Conservation (phyloP, 2,113 vertebrate genomes). For the Paradoxurus hermaphroditus region DNA sequence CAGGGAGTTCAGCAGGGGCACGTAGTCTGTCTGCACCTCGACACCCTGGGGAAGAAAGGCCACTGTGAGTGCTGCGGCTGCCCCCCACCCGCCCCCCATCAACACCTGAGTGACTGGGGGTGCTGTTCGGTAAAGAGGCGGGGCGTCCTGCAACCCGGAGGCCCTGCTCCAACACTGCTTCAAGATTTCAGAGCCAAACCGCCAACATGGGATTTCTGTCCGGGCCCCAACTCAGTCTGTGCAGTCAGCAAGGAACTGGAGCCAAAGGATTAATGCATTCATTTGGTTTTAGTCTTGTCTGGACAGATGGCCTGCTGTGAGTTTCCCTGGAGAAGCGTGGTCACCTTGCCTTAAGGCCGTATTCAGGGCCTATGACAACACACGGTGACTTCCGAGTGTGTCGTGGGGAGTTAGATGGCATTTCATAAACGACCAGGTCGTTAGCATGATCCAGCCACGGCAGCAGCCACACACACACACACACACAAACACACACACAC, state of each 20-base stretch:
- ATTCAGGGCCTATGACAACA: neutral
- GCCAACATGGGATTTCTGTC: conserved; percentile 48
- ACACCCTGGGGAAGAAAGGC: conserved; percentile 85
- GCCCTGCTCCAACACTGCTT: rapidly evolving
- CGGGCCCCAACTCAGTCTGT: neutral
- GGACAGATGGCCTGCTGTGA: conserved; percentile 29
- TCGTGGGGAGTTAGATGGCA: neutral
- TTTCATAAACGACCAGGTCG: neutral
- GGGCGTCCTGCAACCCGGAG: neutral
- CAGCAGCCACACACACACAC: neutral
- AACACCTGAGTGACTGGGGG: rapidly evolving
- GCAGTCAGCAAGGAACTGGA: neutral
- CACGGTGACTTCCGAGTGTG: neutral
- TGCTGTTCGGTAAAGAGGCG: neutral
- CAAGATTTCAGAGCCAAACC: conserved; percentile 13
- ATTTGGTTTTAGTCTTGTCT: conserved; percentile 25
- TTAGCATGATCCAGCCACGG: conserved; percentile 51
- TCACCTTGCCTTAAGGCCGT: conserved; percentile 1
- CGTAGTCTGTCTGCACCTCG: conserved; percentile 95
- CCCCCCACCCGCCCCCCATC: too few relatives aligned
- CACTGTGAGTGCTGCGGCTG: conserved; percentile 16
- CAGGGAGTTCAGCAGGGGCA: conserved; percentile 95
- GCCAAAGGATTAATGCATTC: conserved; percentile 16
- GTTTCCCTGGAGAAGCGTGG: neutral
- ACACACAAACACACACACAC: rapidly evolving